phyloP scores from a whole-genome alignment of 2,797 vertebrate genomes.

The Linurgus olivaceus region DNA sequence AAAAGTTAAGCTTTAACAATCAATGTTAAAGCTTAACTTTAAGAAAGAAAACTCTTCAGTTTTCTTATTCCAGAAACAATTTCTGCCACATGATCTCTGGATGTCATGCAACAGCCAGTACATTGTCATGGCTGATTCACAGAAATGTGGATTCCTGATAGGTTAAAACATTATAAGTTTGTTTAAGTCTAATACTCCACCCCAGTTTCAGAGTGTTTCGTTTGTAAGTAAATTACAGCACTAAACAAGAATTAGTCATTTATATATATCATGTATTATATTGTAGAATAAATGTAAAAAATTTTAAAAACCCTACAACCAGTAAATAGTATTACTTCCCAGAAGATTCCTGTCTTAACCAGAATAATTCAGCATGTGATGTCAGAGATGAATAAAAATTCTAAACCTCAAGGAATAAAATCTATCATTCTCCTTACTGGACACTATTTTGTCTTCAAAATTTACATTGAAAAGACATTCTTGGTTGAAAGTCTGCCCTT shows the following conservation, averaged over 20 bases:
- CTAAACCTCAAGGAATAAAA: background rate
- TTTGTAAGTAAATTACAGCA: background rate
- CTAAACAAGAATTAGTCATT: background rate
- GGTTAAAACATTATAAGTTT: background rate
- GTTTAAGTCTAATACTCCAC: background rate
- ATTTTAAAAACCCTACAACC: accelerated
- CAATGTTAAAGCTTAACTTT: no score
- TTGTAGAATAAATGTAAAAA: background rate
- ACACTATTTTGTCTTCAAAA: background rate
- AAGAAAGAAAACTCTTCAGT: background rate
- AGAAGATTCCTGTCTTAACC: background rate
- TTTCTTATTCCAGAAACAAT: background rate
- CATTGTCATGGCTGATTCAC: background rate
- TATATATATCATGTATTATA: background rate
- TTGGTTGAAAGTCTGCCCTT: background rate
- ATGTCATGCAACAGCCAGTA: background rate
- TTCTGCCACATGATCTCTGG: background rate
- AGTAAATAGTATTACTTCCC: background rate
- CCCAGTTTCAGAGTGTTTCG: background rate
- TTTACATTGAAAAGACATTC: background rate
- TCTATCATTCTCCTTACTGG: background rate
- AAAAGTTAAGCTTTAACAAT: background rate
- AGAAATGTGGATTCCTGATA: background rate
- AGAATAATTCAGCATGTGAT: background rate
- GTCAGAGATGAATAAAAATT: background rate